Evolutionary conservation across 2,888 invertebrate genomes (phyloP).

Genomic region (Drosophila neotestacea): DNA sequence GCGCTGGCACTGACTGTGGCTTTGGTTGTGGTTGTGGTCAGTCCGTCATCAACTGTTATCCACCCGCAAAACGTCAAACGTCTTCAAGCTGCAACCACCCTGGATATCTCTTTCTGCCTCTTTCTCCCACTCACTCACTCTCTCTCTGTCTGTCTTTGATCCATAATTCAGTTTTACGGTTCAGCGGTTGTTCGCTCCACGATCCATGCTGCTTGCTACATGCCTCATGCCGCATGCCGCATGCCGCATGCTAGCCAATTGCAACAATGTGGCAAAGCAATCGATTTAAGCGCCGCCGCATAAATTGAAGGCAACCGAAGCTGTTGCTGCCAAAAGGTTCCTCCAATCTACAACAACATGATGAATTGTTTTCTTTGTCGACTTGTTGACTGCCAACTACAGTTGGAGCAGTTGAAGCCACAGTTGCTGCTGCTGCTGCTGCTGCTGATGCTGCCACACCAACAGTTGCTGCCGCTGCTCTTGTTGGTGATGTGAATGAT

Average conservation of each 20-base stretch:
- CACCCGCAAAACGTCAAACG: constrained; percentile 73
- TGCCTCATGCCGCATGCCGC: not conserved
- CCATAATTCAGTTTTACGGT: constrained; percentile 80
- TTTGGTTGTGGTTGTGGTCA: constrained; percentile 60
- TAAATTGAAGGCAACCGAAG: constrained; percentile 69
- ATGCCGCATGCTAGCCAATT: constrained; percentile 60
- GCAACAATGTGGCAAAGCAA: constrained; percentile 81
- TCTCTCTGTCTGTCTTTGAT: constrained; percentile 23
- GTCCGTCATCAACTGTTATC: constrained; percentile 62
- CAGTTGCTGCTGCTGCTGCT: constrained; percentile 11
- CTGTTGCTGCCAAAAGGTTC: constrained; percentile 66
- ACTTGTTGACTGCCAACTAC: constrained; percentile 70
- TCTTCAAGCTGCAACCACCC: constrained; percentile 24
- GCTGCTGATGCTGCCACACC: constrained; percentile 10
- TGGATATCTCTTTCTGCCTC: not conserved
- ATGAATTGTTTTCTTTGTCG: constrained; percentile 81
- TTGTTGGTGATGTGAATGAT: constrained; percentile 65
- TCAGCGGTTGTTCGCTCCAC: constrained; percentile 55
- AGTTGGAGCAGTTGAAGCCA: constrained; percentile 29
- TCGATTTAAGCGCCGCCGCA: constrained; percentile 82
- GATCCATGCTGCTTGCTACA: constrained; percentile 20
- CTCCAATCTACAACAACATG: constrained; percentile 73
- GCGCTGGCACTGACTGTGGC: constrained; percentile 26
- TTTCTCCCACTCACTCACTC: not conserved
- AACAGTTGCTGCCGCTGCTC: constrained; percentile 13